Conservation (phyloP, 2,888 invertebrate genomes). For the Drosophila kuntzei region DNA sequence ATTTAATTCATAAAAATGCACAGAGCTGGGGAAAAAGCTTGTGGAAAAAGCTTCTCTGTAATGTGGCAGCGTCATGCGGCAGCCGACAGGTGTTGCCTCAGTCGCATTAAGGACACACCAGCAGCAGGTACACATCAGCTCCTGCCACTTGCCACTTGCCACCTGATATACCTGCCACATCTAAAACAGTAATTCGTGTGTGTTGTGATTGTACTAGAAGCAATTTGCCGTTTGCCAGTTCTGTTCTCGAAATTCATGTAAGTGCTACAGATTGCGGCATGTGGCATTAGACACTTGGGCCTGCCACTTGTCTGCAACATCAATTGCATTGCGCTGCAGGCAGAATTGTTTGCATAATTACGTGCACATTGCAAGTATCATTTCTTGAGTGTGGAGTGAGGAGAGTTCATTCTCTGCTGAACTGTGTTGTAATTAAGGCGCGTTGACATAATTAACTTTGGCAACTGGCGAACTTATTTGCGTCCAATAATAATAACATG, state of each 20-base stretch:
- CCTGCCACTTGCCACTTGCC: conserved; percentile 1
- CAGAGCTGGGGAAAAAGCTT: conserved; percentile 52
- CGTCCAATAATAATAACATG: conserved; percentile 31
- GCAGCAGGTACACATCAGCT: conserved; percentile 66
- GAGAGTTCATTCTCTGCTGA: background rate
- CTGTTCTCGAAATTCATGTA: conserved; percentile 11
- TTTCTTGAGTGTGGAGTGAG: background rate
- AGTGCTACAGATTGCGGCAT: conserved; percentile 9
- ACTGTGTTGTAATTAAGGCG: conserved; percentile 43
- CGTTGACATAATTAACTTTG: conserved; percentile 56
- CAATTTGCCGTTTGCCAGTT: conserved; percentile 7
- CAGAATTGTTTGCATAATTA: conserved; percentile 20
- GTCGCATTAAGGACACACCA: conserved; percentile 73
- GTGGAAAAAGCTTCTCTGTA: conserved; percentile 10
- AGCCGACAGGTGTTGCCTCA: conserved; percentile 79
- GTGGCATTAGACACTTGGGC: conserved; percentile 5
- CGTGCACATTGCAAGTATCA: conserved; percentile 11
- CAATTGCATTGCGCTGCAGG: background rate
- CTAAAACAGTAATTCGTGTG: conserved; percentile 4
- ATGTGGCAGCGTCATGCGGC: conserved; percentile 31
- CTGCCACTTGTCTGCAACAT: conserved; percentile 7
- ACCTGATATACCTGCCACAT: background rate
- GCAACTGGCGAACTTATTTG: conserved; percentile 48
- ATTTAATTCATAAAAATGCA: conserved; percentile 76
- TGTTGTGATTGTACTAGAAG: conserved; percentile 20